Base-by-base conservation (phyloP, 2,888 invertebrate species). In the Branchellion lobata region DNA sequence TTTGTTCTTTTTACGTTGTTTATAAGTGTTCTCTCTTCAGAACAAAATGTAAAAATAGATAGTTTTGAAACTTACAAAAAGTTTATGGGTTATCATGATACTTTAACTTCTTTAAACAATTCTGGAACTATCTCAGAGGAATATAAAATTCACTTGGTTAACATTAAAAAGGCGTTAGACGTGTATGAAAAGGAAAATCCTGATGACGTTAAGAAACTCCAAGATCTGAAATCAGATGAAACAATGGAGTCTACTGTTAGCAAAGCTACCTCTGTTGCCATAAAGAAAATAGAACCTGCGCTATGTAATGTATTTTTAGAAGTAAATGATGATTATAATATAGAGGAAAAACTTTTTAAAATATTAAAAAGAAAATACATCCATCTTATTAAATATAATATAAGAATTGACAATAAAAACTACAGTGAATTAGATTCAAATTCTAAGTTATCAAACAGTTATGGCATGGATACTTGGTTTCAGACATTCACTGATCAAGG, bases 401-500 rank as follows among this genome's bases (percentile, higher is more conserved):
- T 57, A n/a, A 57, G 5, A 57, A 57, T 57, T 57, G 61, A 57
- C 3, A 5, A 8, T 18, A 57, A 57, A 57, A 57, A 57, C 24
- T 14, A 57, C 24, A 57, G 61, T 57, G n/a, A 57, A 57, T 18
- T 57, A 57, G 61, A 57, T 57, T 57, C 61, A 18, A 57, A 8
- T 18, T 57, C n/a, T 24, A n/a, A 57, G 11, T 18, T 57, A 57
- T 57, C 79, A 24, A 47, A 79, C 3, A 82, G 83, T 36, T 86
- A 85, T 80, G 83, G 85, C 82, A 84, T 85, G 0, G 83, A 84
- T 83, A 80, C 83, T 33, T 86, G 86, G 86, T 84, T 84, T 69
- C 83, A 85, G n/a, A 85, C 85, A 0, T 82, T 84, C 31, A 84
- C 84, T 11, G 83, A 83, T n/a, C 86, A 87, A 78, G 87, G 86